Evolutionary conservation across 1,140 invertebrate genomes (phyloP).

Genomic region (Drosophila sucinea): DNA sequence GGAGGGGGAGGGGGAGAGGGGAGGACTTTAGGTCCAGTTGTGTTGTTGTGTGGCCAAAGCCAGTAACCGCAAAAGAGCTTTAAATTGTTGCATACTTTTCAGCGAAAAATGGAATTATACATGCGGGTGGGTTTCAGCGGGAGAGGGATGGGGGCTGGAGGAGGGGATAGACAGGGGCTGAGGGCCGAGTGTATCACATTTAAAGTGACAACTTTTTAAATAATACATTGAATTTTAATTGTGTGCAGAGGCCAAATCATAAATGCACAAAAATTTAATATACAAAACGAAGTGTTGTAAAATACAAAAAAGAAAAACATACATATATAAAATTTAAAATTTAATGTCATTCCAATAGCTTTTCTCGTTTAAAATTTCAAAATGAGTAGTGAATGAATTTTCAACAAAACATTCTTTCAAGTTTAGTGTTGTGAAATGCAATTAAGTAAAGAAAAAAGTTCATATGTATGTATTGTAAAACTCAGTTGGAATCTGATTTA

Average conservation of each 20-base stretch:
- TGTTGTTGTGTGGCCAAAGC: slow-evolving; percentile 41
- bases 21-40: neutral
- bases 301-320: neutral
- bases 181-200: slow-evolving; percentile 7
- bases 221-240: slow-evolving; percentile 9
- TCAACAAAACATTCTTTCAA: too few species aligned
- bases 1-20: neutral
- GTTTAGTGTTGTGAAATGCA: too few species aligned
- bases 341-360: slow-evolving; percentile 16
- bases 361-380: neutral
- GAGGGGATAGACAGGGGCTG: neutral
- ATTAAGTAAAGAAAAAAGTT: too few species aligned
- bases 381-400: slow-evolving; percentile 6
- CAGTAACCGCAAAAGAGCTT: slow-evolving; percentile 68
- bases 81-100: slow-evolving; percentile 74
- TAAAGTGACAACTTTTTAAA: slow-evolving; percentile 10
- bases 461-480: too few species aligned
- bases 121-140: slow-evolving; percentile 13
- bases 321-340: neutral
- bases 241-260: neutral
- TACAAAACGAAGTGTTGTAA: neutral
- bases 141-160: neutral
- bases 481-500: too few species aligned
- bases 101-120: slow-evolving; percentile 29
- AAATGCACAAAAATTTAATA: slow-evolving; percentile 1